Percentiles rank a stretch among this genome's conserved stretches.
Evolutionary conservation across 2,888 invertebrate genomes (phyloP).

Genomic region (Troides aeacus): DNA sequence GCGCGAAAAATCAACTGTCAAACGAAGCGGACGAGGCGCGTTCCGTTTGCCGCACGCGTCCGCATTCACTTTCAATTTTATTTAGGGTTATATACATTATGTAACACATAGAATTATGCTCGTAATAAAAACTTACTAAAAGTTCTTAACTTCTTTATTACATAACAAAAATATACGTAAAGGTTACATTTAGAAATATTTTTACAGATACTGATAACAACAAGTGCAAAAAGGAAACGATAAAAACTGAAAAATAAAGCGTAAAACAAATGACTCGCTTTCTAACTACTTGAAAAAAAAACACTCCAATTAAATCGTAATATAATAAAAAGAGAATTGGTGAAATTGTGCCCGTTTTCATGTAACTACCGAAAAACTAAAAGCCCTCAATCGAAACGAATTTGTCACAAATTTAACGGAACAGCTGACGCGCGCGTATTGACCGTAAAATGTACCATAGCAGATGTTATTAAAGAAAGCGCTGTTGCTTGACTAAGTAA

Average conservation of each 20-base stretch:
- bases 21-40: constrained; percentile 22
- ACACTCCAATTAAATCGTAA: constrained; percentile 9
- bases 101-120: constrained; percentile 8
- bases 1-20: constrained; percentile 33
- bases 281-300: constrained; percentile 9
- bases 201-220: too few relatives aligned
- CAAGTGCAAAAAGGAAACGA: too few relatives aligned
- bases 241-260: neutral
- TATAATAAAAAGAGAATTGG: constrained; percentile 12
- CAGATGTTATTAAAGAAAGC: constrained; percentile 17
- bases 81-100: constrained; percentile 28
- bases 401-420: constrained; percentile 21
- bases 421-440: constrained; percentile 10
- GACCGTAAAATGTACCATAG: constrained; percentile 11
- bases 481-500: constrained; percentile 14
- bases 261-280: constrained; percentile 1
- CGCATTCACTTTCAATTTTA: constrained; percentile 31
- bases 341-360: constrained; percentile 20
- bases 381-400: constrained; percentile 19
- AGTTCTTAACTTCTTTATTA: neutral
- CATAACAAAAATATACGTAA: too few relatives aligned
- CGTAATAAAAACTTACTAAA: neutral
- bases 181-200: too few relatives aligned
- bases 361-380: constrained; percentile 19
- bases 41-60: constrained; percentile 28